A percentile compares a stretch with the other conserved stretches of the same genome.
phyloP scores from a whole-genome alignment of 2,888 invertebrate species.

The Flexamia atlantica region DNA sequence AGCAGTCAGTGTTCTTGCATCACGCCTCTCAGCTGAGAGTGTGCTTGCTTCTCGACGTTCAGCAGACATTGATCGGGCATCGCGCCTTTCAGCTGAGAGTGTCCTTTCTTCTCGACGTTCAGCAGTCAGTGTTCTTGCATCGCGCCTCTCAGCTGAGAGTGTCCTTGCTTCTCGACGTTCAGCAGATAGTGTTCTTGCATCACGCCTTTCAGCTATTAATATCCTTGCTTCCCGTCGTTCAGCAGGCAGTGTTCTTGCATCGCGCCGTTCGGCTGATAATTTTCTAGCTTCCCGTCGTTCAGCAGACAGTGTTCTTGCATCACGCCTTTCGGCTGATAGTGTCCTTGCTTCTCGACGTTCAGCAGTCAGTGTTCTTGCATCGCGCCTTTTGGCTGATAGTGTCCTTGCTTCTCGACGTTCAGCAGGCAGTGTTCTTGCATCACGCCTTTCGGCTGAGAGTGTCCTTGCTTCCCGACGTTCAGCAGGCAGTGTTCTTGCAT shows the following conservation, averaged over 20 bases:
- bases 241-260: background rate
- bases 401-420: conserved; percentile 16
- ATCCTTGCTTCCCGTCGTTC: background rate
- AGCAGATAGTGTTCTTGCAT: conserved; percentile 4
- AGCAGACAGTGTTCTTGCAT: conserved; percentile 9
- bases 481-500: background rate
- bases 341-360: background rate
- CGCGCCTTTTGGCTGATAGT: background rate
- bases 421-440: conserved; percentile 7
- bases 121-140: background rate
- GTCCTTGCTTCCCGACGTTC: background rate
- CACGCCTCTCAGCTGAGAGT: background rate
- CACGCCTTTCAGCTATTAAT: conserved; percentile 26
- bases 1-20: background rate
- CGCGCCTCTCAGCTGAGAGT: background rate
- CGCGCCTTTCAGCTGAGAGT: background rate
- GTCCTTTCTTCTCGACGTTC: background rate
- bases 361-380: background rate
- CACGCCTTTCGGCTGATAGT: conserved; percentile 26
- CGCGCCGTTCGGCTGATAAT: background rate
- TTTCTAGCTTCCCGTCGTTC: conserved; percentile 15
- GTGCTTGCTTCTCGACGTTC: background rate
- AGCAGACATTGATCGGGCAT: background rate
- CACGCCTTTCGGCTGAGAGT: conserved; percentile 24
- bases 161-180: conserved; percentile 10